Evolutionary conservation across 2,113 vertebrate genomes (phyloP), one percentile per base, ranked within the genome.

Genomic region (Saguinus imperator): DNA sequence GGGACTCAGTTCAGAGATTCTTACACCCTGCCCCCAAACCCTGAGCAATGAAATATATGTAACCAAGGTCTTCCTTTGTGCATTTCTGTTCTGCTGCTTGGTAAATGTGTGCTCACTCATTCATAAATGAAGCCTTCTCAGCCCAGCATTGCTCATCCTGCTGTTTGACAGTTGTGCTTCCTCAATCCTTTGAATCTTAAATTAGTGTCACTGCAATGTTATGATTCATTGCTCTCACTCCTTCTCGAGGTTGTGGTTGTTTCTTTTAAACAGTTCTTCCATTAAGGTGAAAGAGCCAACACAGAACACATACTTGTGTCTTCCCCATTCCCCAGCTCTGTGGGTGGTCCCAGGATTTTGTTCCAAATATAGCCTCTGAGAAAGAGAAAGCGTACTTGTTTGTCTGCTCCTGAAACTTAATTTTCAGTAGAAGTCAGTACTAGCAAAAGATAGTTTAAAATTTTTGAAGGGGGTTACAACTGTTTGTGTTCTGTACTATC

Each of bases 141-240:
- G 58, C 88, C 66, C n/a, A 43, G 43, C 84, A 93, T 92, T 9
- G 1, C 45, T 96, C 83, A 95, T 93, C 73, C 64, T 57, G 40
- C 43, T 95, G 73, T 96, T 96, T 97, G 97, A 97, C 97, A 97
- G 92, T 48, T 82, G 50, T 82, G 92, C 40, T 92, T 97, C 82
- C 89, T 77, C 88, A 91, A 61, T 29, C 23, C 83, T 97, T 95
- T 97, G 97, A 93, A 95, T 96, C 77, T 93, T 96, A 93, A 94
- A 89, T 97, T 95, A 94, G 64, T 82, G 92, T 95, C 95, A 85
- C 94, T 79, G 58, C 68, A 91, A 77, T 94, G 79, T 94, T 95
- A 95, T 96, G 95, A 97, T 96, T 97, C 94, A 95, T 94, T 76
- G 92, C 58, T 57, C 48, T 85, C 32, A 73, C 76, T 87, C 75